A percentile compares a stretch with the other conserved stretches of the same genome.
phyloP scores from a whole-genome alignment of 1,140 invertebrate species.

The Branchinecta lynchi region DNA sequence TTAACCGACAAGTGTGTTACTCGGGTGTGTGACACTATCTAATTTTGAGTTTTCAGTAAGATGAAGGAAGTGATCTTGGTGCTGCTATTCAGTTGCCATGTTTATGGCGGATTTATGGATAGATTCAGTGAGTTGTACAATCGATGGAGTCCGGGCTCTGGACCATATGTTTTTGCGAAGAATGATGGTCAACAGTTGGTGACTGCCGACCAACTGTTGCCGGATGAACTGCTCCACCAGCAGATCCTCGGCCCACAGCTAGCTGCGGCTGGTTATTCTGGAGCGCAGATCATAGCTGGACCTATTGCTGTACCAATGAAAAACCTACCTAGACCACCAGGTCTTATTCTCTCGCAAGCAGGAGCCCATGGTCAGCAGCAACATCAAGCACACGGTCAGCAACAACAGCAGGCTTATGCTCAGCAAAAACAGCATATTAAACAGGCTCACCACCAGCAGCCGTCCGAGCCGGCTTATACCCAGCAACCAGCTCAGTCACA shows the following conservation, averaged over 20 bases:
- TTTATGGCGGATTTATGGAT: not conserved
- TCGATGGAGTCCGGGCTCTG: not conserved
- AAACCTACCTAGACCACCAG: constrained; percentile 17
- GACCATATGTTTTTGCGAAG: not conserved
- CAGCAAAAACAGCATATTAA: not conserved
- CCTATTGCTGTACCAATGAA: constrained; percentile 20
- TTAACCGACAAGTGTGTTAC: too few relatives aligned
- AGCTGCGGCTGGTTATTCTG: constrained; percentile 20
- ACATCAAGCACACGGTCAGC: not conserved
- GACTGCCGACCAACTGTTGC: constrained; percentile 15
- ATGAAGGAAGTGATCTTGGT: not conserved
- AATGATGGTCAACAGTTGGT: not conserved
- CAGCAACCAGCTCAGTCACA: not conserved
- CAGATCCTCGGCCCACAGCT: constrained; percentile 20
- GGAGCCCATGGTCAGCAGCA: constrained; percentile 8
- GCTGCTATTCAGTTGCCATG: not conserved
- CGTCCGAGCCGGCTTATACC: constrained; percentile 14
- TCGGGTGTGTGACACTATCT: too few relatives aligned
- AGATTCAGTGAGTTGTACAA: not conserved
- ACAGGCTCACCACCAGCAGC: not conserved
- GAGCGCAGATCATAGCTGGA: constrained; percentile 19
- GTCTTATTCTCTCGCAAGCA: not conserved
- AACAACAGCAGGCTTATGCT: too few relatives aligned
- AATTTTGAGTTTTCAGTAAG: not conserved
- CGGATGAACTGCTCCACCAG: constrained; percentile 19